Evolutionary conservation across 2,113 vertebrate genomes (phyloP).

Genomic region (Oreochromis niloticus): DNA sequence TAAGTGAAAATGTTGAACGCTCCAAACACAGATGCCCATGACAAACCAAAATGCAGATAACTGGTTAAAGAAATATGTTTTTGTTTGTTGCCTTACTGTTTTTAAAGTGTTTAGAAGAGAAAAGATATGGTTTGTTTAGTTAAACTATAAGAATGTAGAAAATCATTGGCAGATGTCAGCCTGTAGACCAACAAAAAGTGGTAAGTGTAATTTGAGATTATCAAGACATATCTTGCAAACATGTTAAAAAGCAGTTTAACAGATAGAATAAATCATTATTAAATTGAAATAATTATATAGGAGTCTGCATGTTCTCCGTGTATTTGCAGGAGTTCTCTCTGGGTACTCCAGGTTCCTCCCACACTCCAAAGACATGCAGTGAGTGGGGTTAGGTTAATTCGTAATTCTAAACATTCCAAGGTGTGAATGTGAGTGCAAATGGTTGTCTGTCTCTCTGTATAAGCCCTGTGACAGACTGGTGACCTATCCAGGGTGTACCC

Average conservation of each 20-base stretch:
- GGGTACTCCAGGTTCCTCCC: no score
- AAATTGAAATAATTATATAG: no score
- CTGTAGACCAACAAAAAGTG: rapidly evolving
- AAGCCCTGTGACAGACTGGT: no score
- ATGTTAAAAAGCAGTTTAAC: background rate
- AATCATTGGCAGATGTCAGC: background rate
- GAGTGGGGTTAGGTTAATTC: no score
- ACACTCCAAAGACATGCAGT: no score
- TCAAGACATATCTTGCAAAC: background rate
- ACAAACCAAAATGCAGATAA: background rate
- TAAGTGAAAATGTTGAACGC: background rate
- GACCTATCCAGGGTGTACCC: no score
- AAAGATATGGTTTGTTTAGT: background rate
- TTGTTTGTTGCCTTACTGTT: background rate
- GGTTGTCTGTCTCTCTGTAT: no score
- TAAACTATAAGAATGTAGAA: background rate
- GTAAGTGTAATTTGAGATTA: background rate
- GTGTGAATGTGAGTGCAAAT: no score
- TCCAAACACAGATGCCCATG: background rate
- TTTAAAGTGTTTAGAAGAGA: background rate
- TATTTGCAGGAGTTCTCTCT: no score
- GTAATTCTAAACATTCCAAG: no score
- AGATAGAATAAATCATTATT: background rate
- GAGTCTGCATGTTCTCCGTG: no score
- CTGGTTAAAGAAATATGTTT: background rate